These are phyloP conservation scores for Tetragonula carbonaria DNA, from an alignment of 2,888 invertebrate genomes.

Conservation along the genomic window DNA sequence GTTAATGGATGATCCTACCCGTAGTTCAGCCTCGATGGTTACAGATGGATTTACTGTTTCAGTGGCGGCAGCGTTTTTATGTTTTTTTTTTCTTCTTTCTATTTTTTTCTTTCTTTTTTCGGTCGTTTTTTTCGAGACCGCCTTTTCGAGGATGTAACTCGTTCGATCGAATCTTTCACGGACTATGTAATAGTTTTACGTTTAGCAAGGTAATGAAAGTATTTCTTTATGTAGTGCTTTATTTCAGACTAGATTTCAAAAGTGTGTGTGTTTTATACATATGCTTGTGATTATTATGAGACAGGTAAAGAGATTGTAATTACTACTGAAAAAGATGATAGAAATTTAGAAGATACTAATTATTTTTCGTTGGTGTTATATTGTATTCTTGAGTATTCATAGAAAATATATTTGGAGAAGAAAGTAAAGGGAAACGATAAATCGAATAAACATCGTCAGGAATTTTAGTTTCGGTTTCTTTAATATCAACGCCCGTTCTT, in stretches of 20 bases:
- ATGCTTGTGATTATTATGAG: not conserved
- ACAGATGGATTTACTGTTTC: slow-evolving; percentile 31
- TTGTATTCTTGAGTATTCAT: not conserved
- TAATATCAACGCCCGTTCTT: not conserved
- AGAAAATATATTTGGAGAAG: not conserved
- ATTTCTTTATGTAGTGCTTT: not conserved
- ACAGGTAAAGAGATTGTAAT: not conserved
- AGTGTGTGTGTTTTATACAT: not conserved
- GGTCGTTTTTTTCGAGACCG: not conserved
- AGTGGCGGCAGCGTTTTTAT: slow-evolving; percentile 7
- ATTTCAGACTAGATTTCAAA: not conserved
- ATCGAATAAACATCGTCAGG: not conserved
- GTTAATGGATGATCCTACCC: slow-evolving; percentile 51
- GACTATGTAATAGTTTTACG: not conserved
- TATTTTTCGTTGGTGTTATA: not conserved
- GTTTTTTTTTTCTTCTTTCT: not conserved
- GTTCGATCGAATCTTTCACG: not conserved
- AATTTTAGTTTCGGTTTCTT: not conserved
- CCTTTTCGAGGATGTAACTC: not conserved
- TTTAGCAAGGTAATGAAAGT: not conserved
- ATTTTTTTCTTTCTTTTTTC: not conserved
- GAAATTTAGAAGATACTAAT: not conserved
- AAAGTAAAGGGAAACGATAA: not conserved
- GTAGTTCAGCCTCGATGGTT: slow-evolving; percentile 11
- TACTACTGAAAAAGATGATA: no score